Conservation (phyloP, 2,888 invertebrate genomes). For the Boloria euphrosyne region DNA sequence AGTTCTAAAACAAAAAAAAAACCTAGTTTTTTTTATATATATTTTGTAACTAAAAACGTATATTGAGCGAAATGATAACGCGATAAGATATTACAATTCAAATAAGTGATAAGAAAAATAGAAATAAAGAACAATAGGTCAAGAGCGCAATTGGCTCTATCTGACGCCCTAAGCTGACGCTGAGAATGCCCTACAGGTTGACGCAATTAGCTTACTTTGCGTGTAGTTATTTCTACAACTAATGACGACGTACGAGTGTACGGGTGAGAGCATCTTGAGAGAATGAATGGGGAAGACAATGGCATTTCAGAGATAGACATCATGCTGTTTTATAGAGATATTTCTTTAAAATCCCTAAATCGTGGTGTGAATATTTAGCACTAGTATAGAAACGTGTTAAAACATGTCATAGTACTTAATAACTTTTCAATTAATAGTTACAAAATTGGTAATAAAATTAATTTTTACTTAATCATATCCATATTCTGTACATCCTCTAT, state of each 20-base stretch:
- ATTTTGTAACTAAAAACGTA: background rate
- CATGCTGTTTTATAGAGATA: constrained; percentile 9
- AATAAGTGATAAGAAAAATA: constrained; percentile 6
- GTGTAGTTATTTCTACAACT: constrained; percentile 30
- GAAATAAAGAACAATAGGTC: constrained; percentile 10
- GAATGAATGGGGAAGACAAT: constrained; percentile 32
- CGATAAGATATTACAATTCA: no score
- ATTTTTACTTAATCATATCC: constrained; percentile 32
- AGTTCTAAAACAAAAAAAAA: no score
- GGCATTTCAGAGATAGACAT: constrained; percentile 6
- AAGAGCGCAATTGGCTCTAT: constrained; percentile 28
- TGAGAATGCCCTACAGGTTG: constrained; percentile 24
- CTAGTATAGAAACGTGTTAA: no score
- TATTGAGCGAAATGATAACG: background rate
- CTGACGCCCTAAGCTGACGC: constrained; percentile 16
- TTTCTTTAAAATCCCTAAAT: background rate
- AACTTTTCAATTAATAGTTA: no score
- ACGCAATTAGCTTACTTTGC: constrained; percentile 31
- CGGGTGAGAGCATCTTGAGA: constrained; percentile 27
- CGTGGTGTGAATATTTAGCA: background rate
- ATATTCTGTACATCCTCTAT: constrained; percentile 35
- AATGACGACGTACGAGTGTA: constrained; percentile 33
- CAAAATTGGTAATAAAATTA: background rate
- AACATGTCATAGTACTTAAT: no score
- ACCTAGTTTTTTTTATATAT: background rate